Percentiles rank a stretch among this genome's conserved stretches.
Evolutionary conservation across 2,797 vertebrate species (phyloP).

Genomic region (Ambastaia sidthimunki): DNA sequence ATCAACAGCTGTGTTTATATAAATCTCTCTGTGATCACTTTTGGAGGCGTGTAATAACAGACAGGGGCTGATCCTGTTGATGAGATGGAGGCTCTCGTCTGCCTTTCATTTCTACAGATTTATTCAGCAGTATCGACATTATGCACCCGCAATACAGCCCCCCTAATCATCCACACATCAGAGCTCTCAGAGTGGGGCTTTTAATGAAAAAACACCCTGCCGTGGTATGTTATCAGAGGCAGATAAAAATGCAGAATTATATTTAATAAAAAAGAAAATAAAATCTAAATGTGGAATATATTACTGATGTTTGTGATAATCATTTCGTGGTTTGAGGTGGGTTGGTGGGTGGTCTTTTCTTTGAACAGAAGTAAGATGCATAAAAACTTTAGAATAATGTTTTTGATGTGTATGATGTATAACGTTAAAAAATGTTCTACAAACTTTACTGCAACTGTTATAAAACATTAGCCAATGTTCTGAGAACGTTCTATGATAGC

Average conservation of each 20-base stretch:
- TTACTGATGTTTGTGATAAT: constrained; percentile 5
- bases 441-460: too few relatives aligned
- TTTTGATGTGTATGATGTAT: too few relatives aligned
- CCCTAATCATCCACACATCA: constrained; percentile 4
- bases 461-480: too few relatives aligned
- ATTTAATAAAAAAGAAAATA: not conserved
- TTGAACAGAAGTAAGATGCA: not conserved
- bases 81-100: not conserved
- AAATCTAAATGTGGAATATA: not conserved
- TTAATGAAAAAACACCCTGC: not conserved
- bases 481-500: too few relatives aligned
- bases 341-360: not conserved
- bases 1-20: constrained; percentile 71
- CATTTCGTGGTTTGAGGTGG: too few relatives aligned
- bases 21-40: constrained; percentile 73
- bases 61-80: constrained; percentile 69
- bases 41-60: constrained; percentile 73
- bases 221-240: not conserved
- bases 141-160: not conserved
- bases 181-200: not conserved
- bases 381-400: too few relatives aligned
- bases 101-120: constrained; percentile 27
- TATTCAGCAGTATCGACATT: not conserved
- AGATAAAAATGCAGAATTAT: not conserved
- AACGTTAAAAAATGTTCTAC: too few relatives aligned